Evolutionary conservation across 2,888 invertebrate species (phyloP).

Genomic region (Andrena hattorfiana): DNA sequence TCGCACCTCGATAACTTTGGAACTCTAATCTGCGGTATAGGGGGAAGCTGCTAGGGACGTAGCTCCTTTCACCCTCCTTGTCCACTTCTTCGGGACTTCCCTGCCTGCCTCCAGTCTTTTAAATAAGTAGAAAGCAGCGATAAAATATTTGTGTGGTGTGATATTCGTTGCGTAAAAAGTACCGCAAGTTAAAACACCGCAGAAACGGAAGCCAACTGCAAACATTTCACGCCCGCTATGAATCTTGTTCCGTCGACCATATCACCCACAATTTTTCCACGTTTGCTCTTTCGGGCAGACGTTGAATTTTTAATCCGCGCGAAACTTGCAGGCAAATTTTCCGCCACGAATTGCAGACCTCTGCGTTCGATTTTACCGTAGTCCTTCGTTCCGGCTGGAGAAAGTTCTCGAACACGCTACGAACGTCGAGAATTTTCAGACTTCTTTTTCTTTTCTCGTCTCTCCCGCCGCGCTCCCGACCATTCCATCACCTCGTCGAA

Average conservation of each 20-base stretch:
- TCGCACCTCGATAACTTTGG: slow-evolving; percentile 71
- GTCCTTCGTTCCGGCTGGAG: slow-evolving; percentile 17
- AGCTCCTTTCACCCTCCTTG: neutral
- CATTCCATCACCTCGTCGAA: slow-evolving; percentile 26
- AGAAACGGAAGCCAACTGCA: neutral
- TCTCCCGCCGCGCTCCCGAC: neutral
- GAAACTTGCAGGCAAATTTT: slow-evolving; percentile 11
- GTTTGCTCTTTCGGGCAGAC: neutral
- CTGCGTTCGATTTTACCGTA: slow-evolving; percentile 46
- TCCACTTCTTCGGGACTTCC: slow-evolving; percentile 42
- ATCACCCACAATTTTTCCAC: neutral
- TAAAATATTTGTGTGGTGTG: neutral
- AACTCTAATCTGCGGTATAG: slow-evolving; percentile 69
- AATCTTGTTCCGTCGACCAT: neutral
- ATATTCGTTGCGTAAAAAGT: neutral
- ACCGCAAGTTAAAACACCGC: neutral
- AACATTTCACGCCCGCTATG: neutral
- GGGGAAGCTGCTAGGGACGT: slow-evolving; percentile 9
- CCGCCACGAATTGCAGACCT: slow-evolving; percentile 9
- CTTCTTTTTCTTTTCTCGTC: neutral
- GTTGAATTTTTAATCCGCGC: slow-evolving; percentile 23
- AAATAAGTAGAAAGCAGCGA: slow-evolving; percentile 33
- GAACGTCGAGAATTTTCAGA: slow-evolving; percentile 35
- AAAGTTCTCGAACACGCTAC: slow-evolving; percentile 7
- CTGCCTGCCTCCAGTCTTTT: slow-evolving; percentile 44